Evolutionary conservation across 92 coral and sea anemone genomes (phyloP), one percentile per base, ranked within the genome.

Genomic region (Zoanthus sansibaricus): DNA sequence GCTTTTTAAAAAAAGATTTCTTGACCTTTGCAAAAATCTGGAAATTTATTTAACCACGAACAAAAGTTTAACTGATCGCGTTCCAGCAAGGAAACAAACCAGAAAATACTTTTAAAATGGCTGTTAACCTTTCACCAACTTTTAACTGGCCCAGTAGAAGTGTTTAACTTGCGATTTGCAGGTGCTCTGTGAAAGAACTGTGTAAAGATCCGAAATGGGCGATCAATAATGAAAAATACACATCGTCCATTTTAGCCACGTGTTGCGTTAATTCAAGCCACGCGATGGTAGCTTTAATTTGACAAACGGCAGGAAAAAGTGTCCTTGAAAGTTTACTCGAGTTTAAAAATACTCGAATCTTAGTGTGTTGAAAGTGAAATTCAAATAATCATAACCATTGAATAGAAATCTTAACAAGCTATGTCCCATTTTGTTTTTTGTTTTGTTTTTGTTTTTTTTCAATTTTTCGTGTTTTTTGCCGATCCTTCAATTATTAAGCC

Each of bases 141-240:
- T 42, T 32, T 46, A 84, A 87, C 83, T 82, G 86, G 77, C 82
- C 84, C 74, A 82, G 61, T 44, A 33, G 46, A 70, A 49, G 68
- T 61, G 83, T 79, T 87, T 87, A 90, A 90, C 75, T 82, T 30
- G 59, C 84, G 71, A 67, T 90, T 79, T 51, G 88, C 79, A 59
- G 61, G 59, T 83, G 88, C 77, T 87, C 86, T 87, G 79, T 83
- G 69, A 75, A 82, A 87, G 74, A 90, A 71, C 93, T 69, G 84
- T 73, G 86, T 87, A 83, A 90, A 87, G 79, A 87, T 66, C 9
- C 61, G 59, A 80, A 30, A 66, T 80, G 73, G 47, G 46, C 66
- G 85, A 49, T 46, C 49, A 80, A 48, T 80, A 64, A 47, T 80
- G 42, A 67, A 80, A 80, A 80, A 80, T 80, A 80, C 66, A 80